Percentiles rank a stretch among this genome's conserved stretches.
Evolutionary conservation across 2,113 vertebrate genomes (phyloP).

Genomic region (Triplophysa rosa): DNA sequence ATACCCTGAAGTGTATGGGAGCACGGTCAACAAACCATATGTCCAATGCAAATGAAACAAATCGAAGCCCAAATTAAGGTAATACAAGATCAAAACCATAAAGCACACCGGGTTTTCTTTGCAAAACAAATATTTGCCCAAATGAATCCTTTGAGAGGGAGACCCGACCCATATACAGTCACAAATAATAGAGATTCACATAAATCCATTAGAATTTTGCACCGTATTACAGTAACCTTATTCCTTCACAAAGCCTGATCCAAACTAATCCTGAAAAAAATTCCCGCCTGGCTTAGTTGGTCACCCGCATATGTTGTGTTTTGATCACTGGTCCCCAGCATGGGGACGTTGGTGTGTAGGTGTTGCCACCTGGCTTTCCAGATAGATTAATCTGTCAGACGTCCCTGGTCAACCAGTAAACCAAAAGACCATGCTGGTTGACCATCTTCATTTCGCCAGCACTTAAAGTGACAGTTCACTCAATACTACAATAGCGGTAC

Average conservation of each 20-base stretch:
- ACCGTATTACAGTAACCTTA: not conserved
- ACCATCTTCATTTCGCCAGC: too few relatives aligned
- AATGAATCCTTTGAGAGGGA: constrained; percentile 17
- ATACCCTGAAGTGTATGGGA: constrained; percentile 27
- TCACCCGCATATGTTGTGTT: too few relatives aligned
- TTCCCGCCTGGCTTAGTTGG: not conserved
- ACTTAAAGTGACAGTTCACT: too few relatives aligned
- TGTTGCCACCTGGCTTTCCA: not conserved
- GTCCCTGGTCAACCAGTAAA: not conserved
- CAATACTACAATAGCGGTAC: too few relatives aligned
- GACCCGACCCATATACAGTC: not conserved
- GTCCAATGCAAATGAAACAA: constrained; percentile 22
- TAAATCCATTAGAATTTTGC: not conserved
- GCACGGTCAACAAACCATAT: constrained; percentile 29
- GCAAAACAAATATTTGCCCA: not conserved
- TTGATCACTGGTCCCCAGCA: not conserved
- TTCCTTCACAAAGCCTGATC: not conserved
- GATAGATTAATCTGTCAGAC: not conserved
- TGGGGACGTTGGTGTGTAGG: not conserved
- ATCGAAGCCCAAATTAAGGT: constrained; percentile 24
- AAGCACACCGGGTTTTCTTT: not conserved
- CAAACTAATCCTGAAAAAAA: not conserved
- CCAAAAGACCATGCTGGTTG: not conserved
- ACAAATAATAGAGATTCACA: not conserved
- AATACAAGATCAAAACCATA: constrained; percentile 14